Conservation (phyloP, 2,888 invertebrate species). For the Eustalomyia histrio region DNA sequence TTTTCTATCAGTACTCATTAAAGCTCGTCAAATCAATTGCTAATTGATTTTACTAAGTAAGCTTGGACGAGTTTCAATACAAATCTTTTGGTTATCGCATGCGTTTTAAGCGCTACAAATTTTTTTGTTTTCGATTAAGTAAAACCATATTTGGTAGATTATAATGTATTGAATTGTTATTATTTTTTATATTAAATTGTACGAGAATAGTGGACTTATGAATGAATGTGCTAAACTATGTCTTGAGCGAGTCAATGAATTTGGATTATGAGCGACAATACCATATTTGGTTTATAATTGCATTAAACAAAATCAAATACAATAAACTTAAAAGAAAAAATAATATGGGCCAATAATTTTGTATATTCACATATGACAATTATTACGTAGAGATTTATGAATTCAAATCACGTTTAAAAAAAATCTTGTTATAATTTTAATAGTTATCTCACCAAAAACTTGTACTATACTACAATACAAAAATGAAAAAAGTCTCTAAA, state of each 20-base stretch:
- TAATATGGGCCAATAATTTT: constrained; percentile 5
- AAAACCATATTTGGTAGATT: constrained; percentile 19
- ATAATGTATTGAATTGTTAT: neutral
- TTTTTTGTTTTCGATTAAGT: constrained; percentile 1
- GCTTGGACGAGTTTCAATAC: neutral
- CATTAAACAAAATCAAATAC: constrained; percentile 9
- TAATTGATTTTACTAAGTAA: constrained; percentile 18
- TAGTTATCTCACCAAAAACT: neutral
- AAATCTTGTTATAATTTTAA: constrained; percentile 35
- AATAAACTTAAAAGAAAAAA: neutral
- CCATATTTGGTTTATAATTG: constrained; percentile 27
- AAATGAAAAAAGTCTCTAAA: no score
- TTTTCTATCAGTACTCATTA: no score
- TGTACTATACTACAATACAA: no score
- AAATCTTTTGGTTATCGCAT: neutral
- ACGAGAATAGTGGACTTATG: neutral
- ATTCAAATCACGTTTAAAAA: constrained; percentile 23
- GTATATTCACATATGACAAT: neutral
- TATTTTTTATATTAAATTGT: constrained; percentile 3
- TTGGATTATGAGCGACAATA: constrained; percentile 9
- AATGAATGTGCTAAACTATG: neutral
- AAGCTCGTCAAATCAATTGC: constrained; percentile 34
- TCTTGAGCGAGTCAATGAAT: neutral
- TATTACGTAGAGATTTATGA: constrained; percentile 13
- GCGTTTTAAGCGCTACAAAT: neutral